These are phyloP conservation scores for Venturia canescens DNA, from an alignment of 1,140 invertebrate genomes.

Conservation along the genomic window DNA sequence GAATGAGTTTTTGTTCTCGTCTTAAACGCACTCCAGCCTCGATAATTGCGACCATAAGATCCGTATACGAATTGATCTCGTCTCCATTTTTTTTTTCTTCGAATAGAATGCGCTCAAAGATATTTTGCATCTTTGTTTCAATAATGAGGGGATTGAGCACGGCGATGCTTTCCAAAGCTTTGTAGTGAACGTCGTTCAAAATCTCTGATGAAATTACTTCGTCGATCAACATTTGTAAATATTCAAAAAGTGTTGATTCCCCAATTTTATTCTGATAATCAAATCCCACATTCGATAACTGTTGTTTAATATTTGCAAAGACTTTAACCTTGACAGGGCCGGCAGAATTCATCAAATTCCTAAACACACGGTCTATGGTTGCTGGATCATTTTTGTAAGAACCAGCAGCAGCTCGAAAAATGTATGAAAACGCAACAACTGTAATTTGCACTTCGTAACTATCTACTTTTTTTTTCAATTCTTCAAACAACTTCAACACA, in stretches of 20 bases:
- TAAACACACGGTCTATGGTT: slow-evolving; percentile 63
- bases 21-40: slow-evolving; percentile 55
- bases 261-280: slow-evolving; percentile 66
- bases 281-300: slow-evolving; percentile 58
- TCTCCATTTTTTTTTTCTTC: slow-evolving; percentile 48
- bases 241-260: slow-evolving; percentile 58
- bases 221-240: slow-evolving; percentile 61
- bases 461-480: slow-evolving; percentile 50
- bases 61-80: slow-evolving; percentile 49
- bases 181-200: slow-evolving; percentile 57
- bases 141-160: slow-evolving; percentile 69
- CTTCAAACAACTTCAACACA: slow-evolving; percentile 53
- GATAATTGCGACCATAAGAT: slow-evolving; percentile 57
- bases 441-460: slow-evolving; percentile 47
- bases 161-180: slow-evolving; percentile 60
- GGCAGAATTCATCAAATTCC: slow-evolving; percentile 61
- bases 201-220: slow-evolving; percentile 56
- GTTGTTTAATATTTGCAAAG: slow-evolving; percentile 53
- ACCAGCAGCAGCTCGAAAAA: slow-evolving; percentile 53
- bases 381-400: slow-evolving; percentile 54
- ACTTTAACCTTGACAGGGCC: slow-evolving; percentile 57
- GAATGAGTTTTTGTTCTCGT: slow-evolving; percentile 58
- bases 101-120: slow-evolving; percentile 63
- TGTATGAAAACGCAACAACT: slow-evolving; percentile 50
- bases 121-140: slow-evolving; percentile 61